A percentile compares a stretch with the other conserved stretches of the same genome.
These are phyloP conservation scores for Holacanthella duospinosa DNA, from an alignment of 2,888 invertebrate species.

Conservation along the genomic window DNA sequence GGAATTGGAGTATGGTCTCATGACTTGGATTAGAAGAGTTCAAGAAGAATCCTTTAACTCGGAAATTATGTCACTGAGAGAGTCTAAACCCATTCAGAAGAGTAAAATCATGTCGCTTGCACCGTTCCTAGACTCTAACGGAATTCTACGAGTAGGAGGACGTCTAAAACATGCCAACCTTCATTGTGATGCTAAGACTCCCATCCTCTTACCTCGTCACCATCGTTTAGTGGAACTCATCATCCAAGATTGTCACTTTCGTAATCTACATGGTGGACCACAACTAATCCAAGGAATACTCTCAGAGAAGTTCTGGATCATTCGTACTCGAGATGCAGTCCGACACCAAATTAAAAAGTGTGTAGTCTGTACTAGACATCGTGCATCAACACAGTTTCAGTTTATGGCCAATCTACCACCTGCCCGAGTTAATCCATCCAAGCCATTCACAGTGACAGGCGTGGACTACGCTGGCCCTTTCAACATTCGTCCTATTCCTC, in stretches of 20 bases:
- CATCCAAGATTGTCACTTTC: neutral
- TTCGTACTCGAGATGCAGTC: neutral
- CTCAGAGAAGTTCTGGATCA: neutral
- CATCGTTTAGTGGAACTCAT: neutral
- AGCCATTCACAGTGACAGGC: slow-evolving; percentile 34
- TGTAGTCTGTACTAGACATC: neutral
- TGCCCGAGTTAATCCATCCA: slow-evolving; percentile 25
- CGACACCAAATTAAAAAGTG: neutral
- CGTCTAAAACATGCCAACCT: neutral
- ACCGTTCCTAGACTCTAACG: neutral
- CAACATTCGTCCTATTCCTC: slow-evolving; percentile 15
- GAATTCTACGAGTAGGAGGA: neutral
- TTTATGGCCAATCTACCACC: slow-evolving; percentile 23
- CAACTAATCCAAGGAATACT: neutral
- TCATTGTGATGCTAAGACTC: neutral
- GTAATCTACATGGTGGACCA: neutral
- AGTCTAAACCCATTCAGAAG: no score
- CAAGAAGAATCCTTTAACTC: neutral
- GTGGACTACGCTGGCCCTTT: slow-evolving; percentile 28
- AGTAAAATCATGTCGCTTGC: no score
- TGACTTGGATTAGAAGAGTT: neutral
- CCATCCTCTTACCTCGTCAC: neutral
- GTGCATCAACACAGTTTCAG: neutral
- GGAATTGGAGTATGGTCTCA: neutral
- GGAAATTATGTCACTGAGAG: no score